These are phyloP conservation scores for Drosophila subobscura DNA, from an alignment of 1,140 invertebrate genomes.

Conservation along the genomic window DNA sequence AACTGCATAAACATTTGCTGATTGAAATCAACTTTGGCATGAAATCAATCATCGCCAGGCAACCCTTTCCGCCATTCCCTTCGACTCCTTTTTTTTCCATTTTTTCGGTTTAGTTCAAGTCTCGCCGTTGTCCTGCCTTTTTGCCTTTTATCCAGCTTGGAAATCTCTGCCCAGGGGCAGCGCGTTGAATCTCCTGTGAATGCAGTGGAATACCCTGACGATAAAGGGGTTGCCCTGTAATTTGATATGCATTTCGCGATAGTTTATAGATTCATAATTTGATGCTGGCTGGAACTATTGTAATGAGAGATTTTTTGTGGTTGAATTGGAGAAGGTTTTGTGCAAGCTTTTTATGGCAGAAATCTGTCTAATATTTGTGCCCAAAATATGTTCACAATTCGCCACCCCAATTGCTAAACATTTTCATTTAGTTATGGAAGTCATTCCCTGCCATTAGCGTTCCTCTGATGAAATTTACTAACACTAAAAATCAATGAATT, in stretches of 20 bases:
- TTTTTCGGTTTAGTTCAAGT: conserved; percentile 30
- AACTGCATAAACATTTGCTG: conserved; percentile 83
- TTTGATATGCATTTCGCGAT: conserved; percentile 9
- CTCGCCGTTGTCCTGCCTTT: conserved; percentile 44
- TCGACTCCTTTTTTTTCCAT: conserved; percentile 10
- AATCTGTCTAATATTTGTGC: no score
- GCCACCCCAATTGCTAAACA: no score
- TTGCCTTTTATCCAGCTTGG: conserved; percentile 58
- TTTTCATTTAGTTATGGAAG: no score
- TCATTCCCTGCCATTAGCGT: background rate
- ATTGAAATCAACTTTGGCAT: conserved; percentile 83
- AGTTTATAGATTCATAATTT: background rate
- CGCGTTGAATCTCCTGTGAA: conserved; percentile 24
- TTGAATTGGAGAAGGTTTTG: no score
- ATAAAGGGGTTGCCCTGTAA: conserved; percentile 24
- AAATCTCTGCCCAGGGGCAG: conserved; percentile 67
- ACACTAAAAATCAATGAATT: conserved; percentile 6
- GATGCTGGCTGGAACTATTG: no score
- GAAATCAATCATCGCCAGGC: conserved; percentile 81
- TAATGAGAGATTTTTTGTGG: no score
- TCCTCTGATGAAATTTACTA: background rate
- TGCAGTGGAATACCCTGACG: conserved; percentile 20
- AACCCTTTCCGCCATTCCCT: conserved; percentile 27
- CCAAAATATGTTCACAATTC: no score
- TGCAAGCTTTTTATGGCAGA: no score